Conservation (phyloP, 2,797 vertebrate species). For the Cercopithecus diana region DNA sequence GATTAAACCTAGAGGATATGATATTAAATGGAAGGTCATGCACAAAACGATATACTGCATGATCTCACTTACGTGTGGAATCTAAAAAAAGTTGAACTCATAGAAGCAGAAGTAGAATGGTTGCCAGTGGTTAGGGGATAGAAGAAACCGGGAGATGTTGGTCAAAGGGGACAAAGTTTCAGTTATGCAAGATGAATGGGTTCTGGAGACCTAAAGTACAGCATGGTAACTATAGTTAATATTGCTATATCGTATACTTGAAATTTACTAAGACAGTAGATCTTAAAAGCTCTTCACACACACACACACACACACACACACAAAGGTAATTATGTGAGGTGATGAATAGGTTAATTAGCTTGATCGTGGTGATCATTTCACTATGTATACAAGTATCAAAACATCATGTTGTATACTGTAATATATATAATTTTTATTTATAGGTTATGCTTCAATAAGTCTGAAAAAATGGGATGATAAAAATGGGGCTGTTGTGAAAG, state of each 20-base stretch:
- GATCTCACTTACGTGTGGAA: not conserved
- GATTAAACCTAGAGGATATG: not conserved
- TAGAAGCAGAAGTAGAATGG: not conserved
- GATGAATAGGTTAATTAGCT: not conserved
- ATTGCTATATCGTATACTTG: not conserved
- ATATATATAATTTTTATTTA: not conserved
- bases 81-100: not conserved
- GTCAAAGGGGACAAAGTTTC: not conserved
- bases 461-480: not conserved
- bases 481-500: not conserved
- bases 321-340: not conserved
- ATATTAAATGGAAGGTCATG: not conserved
- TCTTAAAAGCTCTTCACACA: not conserved
- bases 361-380: not conserved
- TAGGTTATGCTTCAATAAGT: not conserved
- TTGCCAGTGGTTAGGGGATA: not conserved
- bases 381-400: not conserved
- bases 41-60: not conserved
- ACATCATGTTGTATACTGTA: not conserved
- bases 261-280: not conserved
- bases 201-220: not conserved
- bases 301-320: not conserved
- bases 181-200: not conserved
- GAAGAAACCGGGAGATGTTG: not conserved
- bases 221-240: not conserved